These are phyloP conservation scores for Lytechinus variegatus DNA, from an alignment of 35 echinoderm and acorn worm species.

Conservation along the genomic window DNA sequence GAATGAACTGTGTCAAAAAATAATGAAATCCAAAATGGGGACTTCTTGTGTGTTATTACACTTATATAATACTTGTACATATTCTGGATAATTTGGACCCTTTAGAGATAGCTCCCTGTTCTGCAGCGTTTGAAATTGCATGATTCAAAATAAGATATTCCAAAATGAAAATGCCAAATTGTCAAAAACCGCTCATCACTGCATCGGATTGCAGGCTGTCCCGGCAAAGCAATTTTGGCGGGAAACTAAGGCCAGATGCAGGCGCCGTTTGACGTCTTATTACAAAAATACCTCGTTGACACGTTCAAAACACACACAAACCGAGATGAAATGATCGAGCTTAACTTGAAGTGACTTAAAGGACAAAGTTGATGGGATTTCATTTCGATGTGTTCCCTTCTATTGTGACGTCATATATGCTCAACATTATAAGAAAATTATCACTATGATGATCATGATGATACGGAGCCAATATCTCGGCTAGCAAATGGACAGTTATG, in stretches of 20 bases:
- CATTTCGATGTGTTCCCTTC: not conserved
- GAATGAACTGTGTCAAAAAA: too few species aligned
- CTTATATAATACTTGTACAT: too few species aligned
- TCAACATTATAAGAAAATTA: not conserved
- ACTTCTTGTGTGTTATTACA: too few species aligned
- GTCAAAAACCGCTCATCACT: not conserved
- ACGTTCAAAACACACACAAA: conserved; percentile 12
- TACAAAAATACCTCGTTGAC: conserved; percentile 18
- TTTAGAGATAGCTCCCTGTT: too few species aligned
- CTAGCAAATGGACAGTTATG: too few species aligned
- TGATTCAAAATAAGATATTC: not conserved
- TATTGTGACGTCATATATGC: not conserved
- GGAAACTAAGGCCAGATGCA: not conserved
- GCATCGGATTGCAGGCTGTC: not conserved
- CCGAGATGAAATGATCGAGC: not conserved
- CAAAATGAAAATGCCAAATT: not conserved
- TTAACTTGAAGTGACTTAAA: not conserved
- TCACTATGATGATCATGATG: too few species aligned
- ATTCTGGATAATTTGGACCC: too few species aligned
- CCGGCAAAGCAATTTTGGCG: not conserved
- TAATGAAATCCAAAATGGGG: too few species aligned
- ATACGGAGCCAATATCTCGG: too few species aligned
- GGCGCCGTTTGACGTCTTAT: not conserved
- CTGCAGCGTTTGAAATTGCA: too few species aligned
- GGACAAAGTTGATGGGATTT: not conserved